These are phyloP conservation scores for Mareca penelope DNA, from an alignment of 2,797 vertebrate species.

Conservation along the genomic window DNA sequence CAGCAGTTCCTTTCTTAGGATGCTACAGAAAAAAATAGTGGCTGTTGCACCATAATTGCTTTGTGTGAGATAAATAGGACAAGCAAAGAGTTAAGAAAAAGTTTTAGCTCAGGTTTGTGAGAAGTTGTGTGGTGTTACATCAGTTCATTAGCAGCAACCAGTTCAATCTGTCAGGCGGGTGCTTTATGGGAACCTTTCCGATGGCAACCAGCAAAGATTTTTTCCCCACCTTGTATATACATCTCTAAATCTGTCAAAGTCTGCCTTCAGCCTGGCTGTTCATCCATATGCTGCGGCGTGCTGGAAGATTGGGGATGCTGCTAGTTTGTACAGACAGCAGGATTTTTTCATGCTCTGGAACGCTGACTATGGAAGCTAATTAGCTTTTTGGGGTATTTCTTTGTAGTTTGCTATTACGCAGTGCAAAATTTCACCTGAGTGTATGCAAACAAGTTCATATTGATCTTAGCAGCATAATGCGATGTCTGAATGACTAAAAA, in stretches of 20 bases:
- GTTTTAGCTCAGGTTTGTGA: not conserved
- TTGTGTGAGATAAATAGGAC: not conserved
- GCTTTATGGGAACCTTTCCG: slow-evolving; percentile 50
- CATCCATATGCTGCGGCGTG: slow-evolving; percentile 38
- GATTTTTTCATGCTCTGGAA: not conserved
- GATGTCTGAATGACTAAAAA: not conserved
- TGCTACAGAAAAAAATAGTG: not conserved
- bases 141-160: slow-evolving; percentile 18
- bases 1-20: not conserved
- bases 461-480: not conserved
- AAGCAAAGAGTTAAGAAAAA: slow-evolving; percentile 1
- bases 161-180: slow-evolving; percentile 44
- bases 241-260: slow-evolving; percentile 44
- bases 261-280: slow-evolving; percentile 51
- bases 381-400: not conserved
- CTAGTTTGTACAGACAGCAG: not conserved
- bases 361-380: not conserved
- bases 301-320: not conserved
- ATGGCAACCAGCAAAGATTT: slow-evolving; percentile 15
- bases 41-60: not conserved
- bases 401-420: not conserved
- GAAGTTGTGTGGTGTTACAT: not conserved
- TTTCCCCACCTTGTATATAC: not conserved
- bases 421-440: not conserved
- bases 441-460: not conserved